phyloP scores from a whole-genome alignment of 2,113 vertebrate species.

The Oncorhynchus gorbuscha region DNA sequence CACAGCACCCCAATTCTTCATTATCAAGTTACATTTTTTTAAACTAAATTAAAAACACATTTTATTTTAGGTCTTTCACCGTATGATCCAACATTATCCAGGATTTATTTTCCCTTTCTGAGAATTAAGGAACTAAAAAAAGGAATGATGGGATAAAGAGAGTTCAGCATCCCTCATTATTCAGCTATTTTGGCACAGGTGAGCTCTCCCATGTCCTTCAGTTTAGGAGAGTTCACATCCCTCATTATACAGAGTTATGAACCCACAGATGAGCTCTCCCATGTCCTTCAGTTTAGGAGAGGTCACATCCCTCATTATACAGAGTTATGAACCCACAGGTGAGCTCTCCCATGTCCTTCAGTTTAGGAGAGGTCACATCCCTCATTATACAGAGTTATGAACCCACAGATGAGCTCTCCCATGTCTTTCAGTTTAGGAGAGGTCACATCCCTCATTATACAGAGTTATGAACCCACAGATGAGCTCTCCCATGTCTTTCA shows the following conservation, averaged over 20 bases:
- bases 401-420: too few relatives aligned
- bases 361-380: conserved; percentile 4
- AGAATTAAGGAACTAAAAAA: conserved; percentile 40
- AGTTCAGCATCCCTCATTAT: conserved; percentile 40
- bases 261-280: too few relatives aligned
- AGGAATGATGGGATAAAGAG: conserved; percentile 37
- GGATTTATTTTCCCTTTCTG: conserved; percentile 3
- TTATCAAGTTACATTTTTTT: conserved; percentile 38
- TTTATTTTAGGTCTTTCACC: neutral
- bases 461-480: neutral
- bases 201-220: too few relatives aligned
- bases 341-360: too few relatives aligned
- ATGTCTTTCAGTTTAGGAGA: neutral
- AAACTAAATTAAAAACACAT: conserved; percentile 22
- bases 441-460: neutral
- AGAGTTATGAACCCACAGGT: neutral
- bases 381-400: neutral
- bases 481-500: too few relatives aligned
- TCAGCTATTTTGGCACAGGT: neutral
- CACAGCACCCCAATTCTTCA: conserved; percentile 59
- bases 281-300: neutral
- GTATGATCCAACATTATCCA: neutral
- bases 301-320: neutral
- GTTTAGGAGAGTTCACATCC: too few relatives aligned
- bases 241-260: neutral